Base-by-base conservation (phyloP, 2,797 vertebrate genomes). In the Hyperoplus immaculatus region DNA sequence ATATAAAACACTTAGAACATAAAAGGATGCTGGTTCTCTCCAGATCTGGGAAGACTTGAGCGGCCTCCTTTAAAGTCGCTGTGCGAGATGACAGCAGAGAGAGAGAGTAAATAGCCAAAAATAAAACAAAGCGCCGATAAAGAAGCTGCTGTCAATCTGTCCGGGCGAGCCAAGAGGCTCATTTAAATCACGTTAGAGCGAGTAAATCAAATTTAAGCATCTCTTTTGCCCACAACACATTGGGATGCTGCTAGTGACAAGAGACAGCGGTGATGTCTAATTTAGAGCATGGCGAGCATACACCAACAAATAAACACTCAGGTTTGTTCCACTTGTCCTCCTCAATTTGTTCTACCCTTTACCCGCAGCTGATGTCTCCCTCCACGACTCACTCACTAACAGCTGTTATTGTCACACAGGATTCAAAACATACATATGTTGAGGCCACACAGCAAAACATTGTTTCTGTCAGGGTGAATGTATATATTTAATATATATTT, bases 31-130 rank as follows among this genome's bases (percentile, higher is more conserved):
- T 83, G 54, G 62, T 78, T 87, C 73, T 82, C 81, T 62, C 83
- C 75, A 84, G 72, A 89, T 90, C 85, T 88, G 6, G 18, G 58
- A 63, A 88, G 89, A 93, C 88, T 78, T 80, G 76, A 84, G 88
- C 72, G 2, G 47, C 69, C 83, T 84, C 75, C 73, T 88, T 90
- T 88, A 81, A 88, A 89, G 88, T 75, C 21, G 39, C 41, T 9
- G 42, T 11, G 72, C 0, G 61, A 65, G 81, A 77, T 88, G 93
- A 93, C 93, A 91, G 92, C 77, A 29, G 63, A 89, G 88, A 87
- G 49, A 87, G 85, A 72, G 82, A 80, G 90, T 92, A 93, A 93
- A 93, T 87, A 93, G 87, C 92, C 92, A 89, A 91, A 94, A 93
- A 94, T 94, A 93, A 88, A 91, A 88, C 91, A 91, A 89, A 90